Evolutionary conservation across 2,888 invertebrate genomes (phyloP).

Genomic region (Crepidodera aurea): DNA sequence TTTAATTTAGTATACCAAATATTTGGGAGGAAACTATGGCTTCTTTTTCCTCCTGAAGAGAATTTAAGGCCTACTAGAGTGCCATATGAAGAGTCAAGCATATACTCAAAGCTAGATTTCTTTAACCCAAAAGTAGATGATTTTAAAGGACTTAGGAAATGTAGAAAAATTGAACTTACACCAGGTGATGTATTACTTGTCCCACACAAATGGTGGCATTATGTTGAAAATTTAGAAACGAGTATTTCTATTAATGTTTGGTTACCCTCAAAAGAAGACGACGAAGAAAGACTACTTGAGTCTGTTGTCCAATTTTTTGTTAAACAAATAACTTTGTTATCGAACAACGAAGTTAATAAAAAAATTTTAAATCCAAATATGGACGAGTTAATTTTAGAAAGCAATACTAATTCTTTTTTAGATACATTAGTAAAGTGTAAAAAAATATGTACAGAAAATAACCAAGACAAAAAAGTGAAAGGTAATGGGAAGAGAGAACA

Average conservation of each 20-base stretch:
- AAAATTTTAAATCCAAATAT: slow-evolving; percentile 75
- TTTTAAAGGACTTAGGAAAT: slow-evolving; percentile 60
- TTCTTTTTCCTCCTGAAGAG: slow-evolving; percentile 84
- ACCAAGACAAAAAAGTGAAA: slow-evolving; percentile 14
- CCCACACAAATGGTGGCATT: slow-evolving; percentile 97
- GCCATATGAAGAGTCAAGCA: slow-evolving; percentile 96
- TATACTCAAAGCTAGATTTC: slow-evolving; percentile 87
- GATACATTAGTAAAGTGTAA: slow-evolving; percentile 39
- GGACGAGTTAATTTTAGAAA: slow-evolving; percentile 56
- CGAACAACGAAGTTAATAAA: slow-evolving; percentile 63
- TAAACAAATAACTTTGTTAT: slow-evolving; percentile 67
- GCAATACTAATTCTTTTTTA: slow-evolving; percentile 28
- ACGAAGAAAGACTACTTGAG: slow-evolving; percentile 65
- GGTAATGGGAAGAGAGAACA: not conserved
- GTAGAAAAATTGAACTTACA: slow-evolving; percentile 69
- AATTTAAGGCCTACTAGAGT: slow-evolving; percentile 81
- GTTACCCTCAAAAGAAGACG: slow-evolving; percentile 72
- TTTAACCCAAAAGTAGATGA: slow-evolving; percentile 68
- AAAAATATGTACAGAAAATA: slow-evolving; percentile 30
- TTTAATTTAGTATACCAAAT: slow-evolving; percentile 91
- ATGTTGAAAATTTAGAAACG: slow-evolving; percentile 84
- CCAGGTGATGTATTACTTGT: slow-evolving; percentile 90
- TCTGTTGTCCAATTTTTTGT: slow-evolving; percentile 74
- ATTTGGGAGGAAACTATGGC: slow-evolving; percentile 92
- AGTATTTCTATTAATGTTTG: slow-evolving; percentile 73